These are phyloP conservation scores for Scomber scombrus DNA, from an alignment of 2,113 vertebrate species.

Conservation along the genomic window DNA sequence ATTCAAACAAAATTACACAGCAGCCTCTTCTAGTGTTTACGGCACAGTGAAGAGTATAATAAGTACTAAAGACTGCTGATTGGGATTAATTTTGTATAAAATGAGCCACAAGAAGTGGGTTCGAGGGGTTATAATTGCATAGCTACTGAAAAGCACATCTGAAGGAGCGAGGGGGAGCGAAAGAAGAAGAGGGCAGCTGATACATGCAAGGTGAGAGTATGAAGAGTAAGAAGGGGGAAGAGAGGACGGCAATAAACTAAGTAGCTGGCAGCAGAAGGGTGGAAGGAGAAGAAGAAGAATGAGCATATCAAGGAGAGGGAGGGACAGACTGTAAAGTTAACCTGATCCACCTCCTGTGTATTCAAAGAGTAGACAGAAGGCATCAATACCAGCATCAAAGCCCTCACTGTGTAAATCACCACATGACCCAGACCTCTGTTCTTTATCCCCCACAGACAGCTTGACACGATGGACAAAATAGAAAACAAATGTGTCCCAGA, in stretches of 20 bases:
- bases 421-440: constrained; percentile 39
- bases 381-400: constrained; percentile 67
- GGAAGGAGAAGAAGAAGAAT: constrained; percentile 12
- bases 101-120: constrained; percentile 19
- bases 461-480: constrained; percentile 33
- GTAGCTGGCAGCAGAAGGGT: constrained; percentile 14
- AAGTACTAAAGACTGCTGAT: constrained; percentile 35
- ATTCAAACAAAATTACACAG: constrained; percentile 28
- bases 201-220: constrained; percentile 13
- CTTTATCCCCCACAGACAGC: constrained; percentile 25
- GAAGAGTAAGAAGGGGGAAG: constrained; percentile 5
- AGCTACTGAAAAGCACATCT: constrained; percentile 27
- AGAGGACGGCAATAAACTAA: constrained; percentile 12
- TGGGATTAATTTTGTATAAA: constrained; percentile 34
- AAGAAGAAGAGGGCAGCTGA: constrained; percentile 23
- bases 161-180: constrained; percentile 1
- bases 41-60: constrained; percentile 16
- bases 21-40: constrained; percentile 29
- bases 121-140: constrained; percentile 41
- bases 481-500: constrained; percentile 55
- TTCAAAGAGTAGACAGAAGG: constrained; percentile 45
- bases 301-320: constrained; percentile 14
- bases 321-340: constrained; percentile 42
- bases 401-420: constrained; percentile 64
- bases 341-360: constrained; percentile 28